Evolutionary conservation across 2,888 invertebrate genomes (phyloP), one percentile per base, ranked within the genome.

Genomic region (Melinaea marsaeus): DNA sequence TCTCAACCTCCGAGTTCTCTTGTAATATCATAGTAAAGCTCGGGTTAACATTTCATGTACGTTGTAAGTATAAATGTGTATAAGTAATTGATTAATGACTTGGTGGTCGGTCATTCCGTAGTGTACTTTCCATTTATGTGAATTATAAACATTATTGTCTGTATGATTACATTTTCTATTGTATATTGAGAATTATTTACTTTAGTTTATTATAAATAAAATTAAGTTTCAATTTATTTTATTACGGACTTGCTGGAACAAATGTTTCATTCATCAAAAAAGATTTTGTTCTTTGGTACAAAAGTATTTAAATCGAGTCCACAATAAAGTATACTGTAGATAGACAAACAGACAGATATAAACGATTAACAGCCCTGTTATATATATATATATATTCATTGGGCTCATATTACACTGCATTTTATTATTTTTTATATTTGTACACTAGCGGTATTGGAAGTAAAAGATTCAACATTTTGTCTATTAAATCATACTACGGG

Each of bases 331-430:
- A 62, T 66, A 64, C 73, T 79, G 76, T 82, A 82, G 81, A 76
- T 84, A 83, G 84, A 72, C 45, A 73, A 78, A 78, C 78, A 80
- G 22, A 78, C 78, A 80, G 22, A 22, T 60, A 58, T 74, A 73
- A 69, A 42, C 42, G 77, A 67, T 65, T 75, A 62, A 67, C 81
- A 79, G 84, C 85, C 85, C 87, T 88, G 88, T 88, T 86, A 74
- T 86, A 85, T 86, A 83, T 87, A 84, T 86, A 81, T 81, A 81
- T 83, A 48, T 13, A 22, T 75, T 81, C 80, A 80, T 78, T 76
- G 84, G 83, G 83, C 79, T 75, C 71, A 68, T 67, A 65, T 70
- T 70, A 68, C 68, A 68, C 63, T 55, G 61, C 60, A 58, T 58
- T 61, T 13, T 55, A 55, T 45, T 60, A 51, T 58, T 63, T 63